Evolutionary conservation across 2,797 vertebrate genomes (phyloP).

Genomic region (Sebastes kiyomatsui): DNA sequence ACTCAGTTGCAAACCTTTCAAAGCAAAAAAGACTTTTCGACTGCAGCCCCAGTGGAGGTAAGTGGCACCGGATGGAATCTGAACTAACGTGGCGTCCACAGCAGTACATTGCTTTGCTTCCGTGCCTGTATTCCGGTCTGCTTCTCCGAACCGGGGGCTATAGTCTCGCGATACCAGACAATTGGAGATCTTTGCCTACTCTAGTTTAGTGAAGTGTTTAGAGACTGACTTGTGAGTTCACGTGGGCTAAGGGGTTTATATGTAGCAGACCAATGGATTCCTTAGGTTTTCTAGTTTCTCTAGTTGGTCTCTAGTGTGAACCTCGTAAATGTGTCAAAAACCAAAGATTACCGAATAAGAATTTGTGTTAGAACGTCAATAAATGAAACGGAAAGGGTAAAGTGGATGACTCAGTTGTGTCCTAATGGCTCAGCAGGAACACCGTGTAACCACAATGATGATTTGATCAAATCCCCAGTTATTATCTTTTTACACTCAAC

Average conservation of each 20-base stretch:
- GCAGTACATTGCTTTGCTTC: no score
- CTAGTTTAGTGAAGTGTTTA: not conserved
- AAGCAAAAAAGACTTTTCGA: not conserved
- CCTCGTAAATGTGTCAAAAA: not conserved
- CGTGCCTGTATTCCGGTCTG: no score
- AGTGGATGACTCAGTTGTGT: slow-evolving; percentile 32
- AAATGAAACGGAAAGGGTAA: not conserved
- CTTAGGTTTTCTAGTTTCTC: no score
- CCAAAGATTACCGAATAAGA: not conserved
- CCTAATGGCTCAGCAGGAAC: slow-evolving; percentile 52
- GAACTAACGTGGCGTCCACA: no score
- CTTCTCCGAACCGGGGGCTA: no score
- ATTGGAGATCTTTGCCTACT: not conserved
- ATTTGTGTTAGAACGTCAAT: not conserved
- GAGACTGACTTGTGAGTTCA: no score
- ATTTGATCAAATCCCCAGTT: slow-evolving; percentile 37
- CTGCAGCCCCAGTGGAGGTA: not conserved
- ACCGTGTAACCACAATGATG: slow-evolving; percentile 36
- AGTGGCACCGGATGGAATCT: not conserved
- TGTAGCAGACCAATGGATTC: not conserved
- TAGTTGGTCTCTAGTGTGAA: not conserved
- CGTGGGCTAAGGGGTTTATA: no score
- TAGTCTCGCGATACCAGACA: no score
- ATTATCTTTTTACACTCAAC: slow-evolving; percentile 59
- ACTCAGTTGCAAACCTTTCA: not conserved